Conservation (phyloP, 2,888 invertebrate genomes). For the Drosophila subquinaria region DNA sequence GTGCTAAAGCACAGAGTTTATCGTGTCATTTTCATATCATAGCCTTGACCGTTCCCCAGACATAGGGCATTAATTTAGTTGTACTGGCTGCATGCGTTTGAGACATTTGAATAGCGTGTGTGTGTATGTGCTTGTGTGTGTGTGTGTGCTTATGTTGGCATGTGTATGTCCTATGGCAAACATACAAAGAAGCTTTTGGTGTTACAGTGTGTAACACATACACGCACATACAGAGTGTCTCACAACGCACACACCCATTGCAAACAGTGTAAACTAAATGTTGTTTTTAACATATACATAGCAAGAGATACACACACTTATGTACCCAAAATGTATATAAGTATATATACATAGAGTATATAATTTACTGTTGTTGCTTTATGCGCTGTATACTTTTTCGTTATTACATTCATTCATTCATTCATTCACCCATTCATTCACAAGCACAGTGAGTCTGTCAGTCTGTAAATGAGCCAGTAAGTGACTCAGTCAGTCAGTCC, state of each 20-base stretch:
- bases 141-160: slow-evolving; percentile 13
- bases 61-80: slow-evolving; percentile 55
- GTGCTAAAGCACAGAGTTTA: slow-evolving; percentile 31
- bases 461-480: slow-evolving; percentile 32
- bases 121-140: slow-evolving; percentile 22
- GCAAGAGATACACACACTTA: slow-evolving; percentile 8
- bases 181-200: slow-evolving; percentile 20
- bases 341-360: slow-evolving; percentile 23
- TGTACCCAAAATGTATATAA: slow-evolving; percentile 27
- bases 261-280: slow-evolving; percentile 77
- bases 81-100: slow-evolving; percentile 44
- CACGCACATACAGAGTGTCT: slow-evolving; percentile 22
- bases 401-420: slow-evolving; percentile 64
- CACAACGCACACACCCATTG: slow-evolving; percentile 44
- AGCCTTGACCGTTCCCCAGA: slow-evolving; percentile 44
- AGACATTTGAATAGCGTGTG: slow-evolving; percentile 26
- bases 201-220: slow-evolving; percentile 47
- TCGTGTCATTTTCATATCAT: slow-evolving; percentile 32
- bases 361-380: slow-evolving; percentile 44
- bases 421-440: slow-evolving; percentile 60
- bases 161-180: slow-evolving; percentile 23
- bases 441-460: slow-evolving; percentile 43
- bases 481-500: slow-evolving; percentile 50
- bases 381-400: slow-evolving; percentile 40
- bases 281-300: slow-evolving; percentile 48